A percentile compares a stretch with the other conserved stretches of the same genome.
phyloP scores from a whole-genome alignment of 1,140 invertebrate genomes.

The Panagrolaimus sp. region DNA sequence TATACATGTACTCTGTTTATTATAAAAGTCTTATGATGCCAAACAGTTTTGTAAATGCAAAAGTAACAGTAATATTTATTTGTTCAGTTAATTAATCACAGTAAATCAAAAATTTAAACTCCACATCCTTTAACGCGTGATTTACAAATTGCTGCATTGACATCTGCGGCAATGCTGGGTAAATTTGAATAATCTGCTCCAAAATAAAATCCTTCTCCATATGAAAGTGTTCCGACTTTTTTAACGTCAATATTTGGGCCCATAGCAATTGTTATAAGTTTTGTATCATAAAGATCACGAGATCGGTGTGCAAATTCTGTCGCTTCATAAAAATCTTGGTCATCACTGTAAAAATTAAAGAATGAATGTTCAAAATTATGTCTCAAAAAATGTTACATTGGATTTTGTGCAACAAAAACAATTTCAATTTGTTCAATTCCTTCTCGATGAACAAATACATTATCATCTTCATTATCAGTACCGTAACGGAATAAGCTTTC shows the following conservation, averaged over 20 bases:
- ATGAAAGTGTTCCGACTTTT: constrained; percentile 21
- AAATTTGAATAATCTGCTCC: constrained; percentile 18
- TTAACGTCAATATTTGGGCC: constrained; percentile 16
- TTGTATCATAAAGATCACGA: constrained; percentile 24
- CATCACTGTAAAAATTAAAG: constrained; percentile 22
- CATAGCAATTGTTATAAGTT: constrained; percentile 27
- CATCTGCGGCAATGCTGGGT: background rate
- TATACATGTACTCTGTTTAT: no score
- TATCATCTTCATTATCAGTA: constrained; percentile 13
- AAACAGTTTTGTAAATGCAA: no score
- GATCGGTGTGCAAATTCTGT: constrained; percentile 30
- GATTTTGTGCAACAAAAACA: constrained; percentile 28
- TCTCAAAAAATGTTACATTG: constrained; percentile 23
- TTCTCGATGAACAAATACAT: constrained; percentile 26
- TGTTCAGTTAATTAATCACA: no score
- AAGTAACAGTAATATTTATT: no score
- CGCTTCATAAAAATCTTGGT: constrained; percentile 33
- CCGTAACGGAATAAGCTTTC: constrained; percentile 38
- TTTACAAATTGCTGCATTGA: constrained; percentile 21
- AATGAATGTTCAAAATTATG: background rate
- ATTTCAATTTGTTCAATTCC: constrained; percentile 33
- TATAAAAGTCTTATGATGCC: no score
- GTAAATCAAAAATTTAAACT: background rate
- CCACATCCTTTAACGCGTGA: constrained; percentile 4
- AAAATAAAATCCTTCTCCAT: constrained; percentile 25